Evolutionary conservation across 1,140 invertebrate genomes (phyloP).

Genomic region (Leguminivora glycinivorella): DNA sequence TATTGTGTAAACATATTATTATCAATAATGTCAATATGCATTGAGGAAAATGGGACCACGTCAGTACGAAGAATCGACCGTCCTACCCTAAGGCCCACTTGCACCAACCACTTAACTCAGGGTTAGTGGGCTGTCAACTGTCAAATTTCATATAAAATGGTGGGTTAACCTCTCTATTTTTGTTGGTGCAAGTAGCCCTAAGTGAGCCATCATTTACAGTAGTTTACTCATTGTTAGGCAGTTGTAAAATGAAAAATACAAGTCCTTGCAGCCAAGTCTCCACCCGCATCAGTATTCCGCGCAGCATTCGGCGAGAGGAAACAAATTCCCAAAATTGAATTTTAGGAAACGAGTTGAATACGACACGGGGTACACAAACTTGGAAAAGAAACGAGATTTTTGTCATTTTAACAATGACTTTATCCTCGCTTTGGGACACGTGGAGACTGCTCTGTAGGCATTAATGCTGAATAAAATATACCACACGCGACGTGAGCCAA

Average conservation of each 20-base stretch:
- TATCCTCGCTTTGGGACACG: conserved; percentile 35
- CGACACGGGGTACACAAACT: conserved; percentile 74
- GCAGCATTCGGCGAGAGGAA: conserved; percentile 68
- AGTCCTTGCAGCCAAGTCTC: conserved; percentile 53
- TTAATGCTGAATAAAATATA: conserved; percentile 28
- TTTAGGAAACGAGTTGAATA: conserved; percentile 78
- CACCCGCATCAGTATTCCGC: conserved; percentile 70
- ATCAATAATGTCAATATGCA: too few relatives aligned
- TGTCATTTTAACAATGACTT: conserved; percentile 69
- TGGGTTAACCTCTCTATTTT: too few relatives aligned
- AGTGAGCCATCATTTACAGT: background rate
- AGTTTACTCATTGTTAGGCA: conserved; percentile 37
- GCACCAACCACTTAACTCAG: too few relatives aligned
- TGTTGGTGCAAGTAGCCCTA: too few relatives aligned
- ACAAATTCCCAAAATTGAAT: conserved; percentile 79
- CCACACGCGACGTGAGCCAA: conserved; percentile 25
- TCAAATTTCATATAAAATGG: too few relatives aligned
- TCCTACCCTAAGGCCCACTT: too few relatives aligned
- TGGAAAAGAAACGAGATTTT: conserved; percentile 71
- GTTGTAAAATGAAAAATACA: conserved; percentile 51
- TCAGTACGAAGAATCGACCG: too few relatives aligned
- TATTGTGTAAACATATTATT: too few relatives aligned
- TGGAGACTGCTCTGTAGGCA: conserved; percentile 25
- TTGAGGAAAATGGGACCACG: too few relatives aligned
- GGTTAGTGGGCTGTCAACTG: too few relatives aligned